Percentiles rank a stretch among this genome's conserved stretches.
Conservation (phyloP, 2,113 vertebrate genomes). For the Cavia porcellus region DNA sequence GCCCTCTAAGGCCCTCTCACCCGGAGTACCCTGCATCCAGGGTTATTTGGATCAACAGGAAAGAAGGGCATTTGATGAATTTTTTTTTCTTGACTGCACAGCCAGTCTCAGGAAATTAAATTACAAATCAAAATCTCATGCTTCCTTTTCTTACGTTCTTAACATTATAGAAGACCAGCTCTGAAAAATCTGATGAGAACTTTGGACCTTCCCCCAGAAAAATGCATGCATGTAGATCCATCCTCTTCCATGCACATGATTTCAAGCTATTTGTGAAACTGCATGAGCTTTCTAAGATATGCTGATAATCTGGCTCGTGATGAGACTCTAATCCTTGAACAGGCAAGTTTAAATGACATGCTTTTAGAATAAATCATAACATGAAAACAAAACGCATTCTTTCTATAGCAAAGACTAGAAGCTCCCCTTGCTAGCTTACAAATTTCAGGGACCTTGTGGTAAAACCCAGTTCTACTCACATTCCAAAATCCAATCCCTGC, state of each 20-base stretch:
- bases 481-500: slow-evolving; percentile 45
- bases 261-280: background rate
- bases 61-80: background rate
- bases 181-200: background rate
- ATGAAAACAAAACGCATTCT: background rate
- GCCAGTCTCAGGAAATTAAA: slow-evolving; percentile 32
- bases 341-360: slow-evolving; percentile 8
- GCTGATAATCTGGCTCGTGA: background rate
- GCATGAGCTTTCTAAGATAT: background rate
- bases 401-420: background rate
- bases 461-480: background rate
- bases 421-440: background rate
- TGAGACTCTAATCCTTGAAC: slow-evolving; percentile 13
- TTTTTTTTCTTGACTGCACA: background rate
- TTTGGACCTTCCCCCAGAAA: background rate
- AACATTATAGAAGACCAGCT: background rate
- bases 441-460: slow-evolving; percentile 26
- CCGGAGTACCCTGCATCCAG: rapidly evolving
- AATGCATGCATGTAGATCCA: background rate
- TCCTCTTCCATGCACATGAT: background rate
- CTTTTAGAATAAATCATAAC: background rate
- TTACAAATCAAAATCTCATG: background rate
- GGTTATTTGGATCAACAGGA: background rate
- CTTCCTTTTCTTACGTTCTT: background rate
- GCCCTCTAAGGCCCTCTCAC: background rate